Evolutionary conservation across 92 coral and sea anemone genomes (phyloP).

Genomic region (Zoanthus sociatus): DNA sequence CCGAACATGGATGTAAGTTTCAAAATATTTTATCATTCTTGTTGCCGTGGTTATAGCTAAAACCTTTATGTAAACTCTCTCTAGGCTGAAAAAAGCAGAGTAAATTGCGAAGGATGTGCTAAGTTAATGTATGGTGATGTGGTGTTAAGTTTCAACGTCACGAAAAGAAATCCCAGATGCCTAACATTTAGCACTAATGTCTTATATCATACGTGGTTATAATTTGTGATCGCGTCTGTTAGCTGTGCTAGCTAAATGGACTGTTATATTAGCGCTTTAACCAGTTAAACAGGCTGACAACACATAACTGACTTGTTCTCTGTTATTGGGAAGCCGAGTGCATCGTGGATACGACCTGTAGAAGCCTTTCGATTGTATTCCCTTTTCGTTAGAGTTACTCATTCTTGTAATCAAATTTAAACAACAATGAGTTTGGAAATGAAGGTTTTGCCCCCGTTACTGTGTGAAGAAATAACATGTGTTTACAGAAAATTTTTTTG

Average conservation of each 20-base stretch:
- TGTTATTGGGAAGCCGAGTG: constrained; percentile 42
- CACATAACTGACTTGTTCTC: not conserved
- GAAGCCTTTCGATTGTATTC: constrained; percentile 29
- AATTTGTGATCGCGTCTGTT: constrained; percentile 16
- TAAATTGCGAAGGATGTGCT: constrained; percentile 1
- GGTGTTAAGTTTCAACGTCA: constrained; percentile 64
- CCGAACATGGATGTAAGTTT: constrained; percentile 87
- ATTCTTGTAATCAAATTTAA: constrained; percentile 49
- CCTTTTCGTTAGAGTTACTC: constrained; percentile 23
- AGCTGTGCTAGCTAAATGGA: constrained; percentile 21
- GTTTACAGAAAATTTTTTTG: constrained; percentile 20
- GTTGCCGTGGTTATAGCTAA: constrained; percentile 29
- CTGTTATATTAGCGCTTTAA: constrained; percentile 13
- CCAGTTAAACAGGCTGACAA: not conserved
- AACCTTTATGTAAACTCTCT: not conserved
- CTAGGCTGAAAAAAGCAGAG: constrained; percentile 31
- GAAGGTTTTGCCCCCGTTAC: constrained; percentile 25
- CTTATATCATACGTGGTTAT: constrained; percentile 40
- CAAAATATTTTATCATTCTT: not conserved
- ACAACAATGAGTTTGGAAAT: constrained; percentile 30
- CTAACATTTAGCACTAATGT: constrained; percentile 2
- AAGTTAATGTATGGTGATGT: constrained; percentile 29
- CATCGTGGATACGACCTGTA: constrained; percentile 16
- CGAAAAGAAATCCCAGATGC: constrained; percentile 59
- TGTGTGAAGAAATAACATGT: constrained; percentile 37